Evolutionary conservation across 2,888 invertebrate species (phyloP), one percentile per base, ranked within the genome.

Genomic region (Coelopa pilipes): DNA sequence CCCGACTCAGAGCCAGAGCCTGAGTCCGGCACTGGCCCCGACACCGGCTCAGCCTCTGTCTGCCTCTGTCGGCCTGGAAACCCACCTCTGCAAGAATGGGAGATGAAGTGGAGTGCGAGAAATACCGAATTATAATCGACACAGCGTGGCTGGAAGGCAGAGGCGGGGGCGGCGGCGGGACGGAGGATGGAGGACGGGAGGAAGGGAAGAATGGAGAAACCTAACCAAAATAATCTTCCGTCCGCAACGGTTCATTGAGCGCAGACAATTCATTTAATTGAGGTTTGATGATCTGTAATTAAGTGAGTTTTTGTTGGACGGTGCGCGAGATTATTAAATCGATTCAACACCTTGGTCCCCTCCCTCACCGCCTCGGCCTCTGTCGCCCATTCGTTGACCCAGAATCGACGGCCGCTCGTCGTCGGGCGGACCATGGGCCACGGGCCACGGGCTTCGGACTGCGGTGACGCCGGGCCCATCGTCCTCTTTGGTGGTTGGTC

Each of bases 251-350:
- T 65, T 66, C 72, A 72, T 62, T 71, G 71, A 19, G 17, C n/a
- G 46, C 50, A 45, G 63, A 55, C 46, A 13, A 65, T 76, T 66
- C 62, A 76, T 81, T 79, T 80, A 82, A 82, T 82, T 82, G 82
- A 81, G 81, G 78, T 82, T 82, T 82, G 82, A 82, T 82, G 80
- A 80, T 79, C 79, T 77, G 76, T 82, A 81, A 81, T 81, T 81
- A 82, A 76, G 79, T 81, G 47, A 55, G 34, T 55, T 65, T 19
- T 17, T 47, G 21, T 12, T 34, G 50, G 45, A 71, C 45, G 24
- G 55, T 50, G 24, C 53, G 65, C 17, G 17, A 34, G 63, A 49
- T 62, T 34, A 50, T 50, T 15, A 45, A 63, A 50, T 21, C 60
- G 50, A 57, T 21, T 70, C 70, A 70, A 50, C 70, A 70, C 70